Evolutionary conservation across 2,888 invertebrate genomes (phyloP), one percentile per base, ranked within the genome.

Genomic region (Tineola bisselliella): DNA sequence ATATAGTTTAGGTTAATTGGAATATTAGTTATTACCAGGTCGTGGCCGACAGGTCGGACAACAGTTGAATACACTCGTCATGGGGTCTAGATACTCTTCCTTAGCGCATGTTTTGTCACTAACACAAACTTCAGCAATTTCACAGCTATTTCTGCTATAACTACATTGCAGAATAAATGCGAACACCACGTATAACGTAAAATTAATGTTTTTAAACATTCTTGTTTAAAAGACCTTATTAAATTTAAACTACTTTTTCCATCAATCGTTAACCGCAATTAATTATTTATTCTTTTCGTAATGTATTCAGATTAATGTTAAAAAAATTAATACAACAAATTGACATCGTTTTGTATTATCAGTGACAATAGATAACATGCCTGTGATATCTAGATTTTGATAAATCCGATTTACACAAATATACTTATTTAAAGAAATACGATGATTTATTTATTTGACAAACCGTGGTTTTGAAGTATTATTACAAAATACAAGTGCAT

Each of bases 31-130:
- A 6, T 62, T 62, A 67, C 65, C 63, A 30, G 62, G 15, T 57
- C 65, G 66, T 2, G 61, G 44, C 19, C 64, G 67, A 67, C 89
- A 89, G 30, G 77, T 76, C 12, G 88, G 88, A 67, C 89, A 89
- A 65, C 88, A 88, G 13, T 75, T 77, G 62, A 68, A 73, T 66
- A 87, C 70, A 43, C 66, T 68, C 8, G 66, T 63, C 61, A 77
- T 74, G 18, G 75, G 76, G 44, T 69, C 68, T 61, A 81, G 65
- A 13, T 71, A 70, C 58, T 75, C 64, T 13, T 70, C 71, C 0
- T 65, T 63, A 30, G 58, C 64, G 62, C 87, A 87, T 1, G 69
- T 68, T 44, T 78, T 65, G 66, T 87, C 87, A 12, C 79, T 77
- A 30, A 86, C 70, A 70, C 87, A 88, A 61, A 65, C 68, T 64